phyloP scores from a whole-genome alignment of 2,113 vertebrate genomes.

The Climacteris rufus region DNA sequence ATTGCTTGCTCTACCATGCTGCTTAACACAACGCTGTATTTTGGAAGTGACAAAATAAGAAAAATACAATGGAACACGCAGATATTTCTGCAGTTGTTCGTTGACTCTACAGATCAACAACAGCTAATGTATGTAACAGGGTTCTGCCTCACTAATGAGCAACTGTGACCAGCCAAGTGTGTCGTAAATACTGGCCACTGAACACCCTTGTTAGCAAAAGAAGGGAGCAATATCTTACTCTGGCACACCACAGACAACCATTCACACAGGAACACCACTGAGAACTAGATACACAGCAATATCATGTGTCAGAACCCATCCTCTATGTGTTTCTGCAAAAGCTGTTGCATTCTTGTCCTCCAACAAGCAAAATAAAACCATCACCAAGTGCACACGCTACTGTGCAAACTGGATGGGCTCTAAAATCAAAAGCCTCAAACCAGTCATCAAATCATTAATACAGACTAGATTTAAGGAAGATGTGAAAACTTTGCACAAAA shows the following conservation, averaged over 20 bases:
- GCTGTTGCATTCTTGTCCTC: background rate
- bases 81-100: background rate
- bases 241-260: background rate
- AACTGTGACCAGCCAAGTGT: background rate
- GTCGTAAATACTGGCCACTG: background rate
- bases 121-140: background rate
- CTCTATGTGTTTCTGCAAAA: background rate
- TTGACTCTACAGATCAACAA: background rate
- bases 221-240: background rate
- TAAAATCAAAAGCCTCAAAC: background rate
- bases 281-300: background rate
- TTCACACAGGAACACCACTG: background rate
- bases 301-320: background rate
- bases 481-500: background rate
- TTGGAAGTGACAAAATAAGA: background rate
- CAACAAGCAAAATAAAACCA: background rate
- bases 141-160: background rate
- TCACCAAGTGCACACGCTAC: background rate
- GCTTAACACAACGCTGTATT: background rate
- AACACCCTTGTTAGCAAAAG: background rate
- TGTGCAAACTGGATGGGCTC: background rate
- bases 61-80: background rate
- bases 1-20: background rate
- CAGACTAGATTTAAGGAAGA: background rate
- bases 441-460: background rate